Percentiles rank a stretch among this genome's conserved stretches.
phyloP scores from a whole-genome alignment of 1,140 invertebrate species.

The Drosophila parabipectinata region DNA sequence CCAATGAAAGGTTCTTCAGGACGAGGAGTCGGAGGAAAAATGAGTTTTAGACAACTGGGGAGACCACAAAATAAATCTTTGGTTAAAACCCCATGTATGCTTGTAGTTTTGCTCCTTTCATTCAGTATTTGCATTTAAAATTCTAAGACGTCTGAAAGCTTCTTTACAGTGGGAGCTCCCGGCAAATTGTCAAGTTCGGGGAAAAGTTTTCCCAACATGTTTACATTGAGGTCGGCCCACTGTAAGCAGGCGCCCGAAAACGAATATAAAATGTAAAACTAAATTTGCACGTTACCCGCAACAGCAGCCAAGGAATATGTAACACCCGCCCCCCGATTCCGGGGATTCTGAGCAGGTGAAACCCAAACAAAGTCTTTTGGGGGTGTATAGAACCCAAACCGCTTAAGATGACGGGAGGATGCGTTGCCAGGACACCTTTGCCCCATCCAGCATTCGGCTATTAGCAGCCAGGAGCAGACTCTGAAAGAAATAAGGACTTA shows the following conservation, averaged over 20 bases:
- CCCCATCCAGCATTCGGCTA: slow-evolving; percentile 38
- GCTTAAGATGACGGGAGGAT: slow-evolving; percentile 39
- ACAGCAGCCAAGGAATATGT: slow-evolving; percentile 21
- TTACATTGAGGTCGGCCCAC: slow-evolving; percentile 25
- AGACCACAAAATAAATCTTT: slow-evolving; percentile 79
- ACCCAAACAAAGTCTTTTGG: slow-evolving; percentile 36
- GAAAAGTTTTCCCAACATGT: slow-evolving; percentile 9
- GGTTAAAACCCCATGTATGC: slow-evolving; percentile 50
- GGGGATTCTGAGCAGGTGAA: slow-evolving; percentile 13
- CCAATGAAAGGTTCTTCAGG: slow-evolving; percentile 7
- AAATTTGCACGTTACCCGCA: slow-evolving; percentile 75
- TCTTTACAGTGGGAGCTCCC: slow-evolving; percentile 57
- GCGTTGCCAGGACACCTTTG: slow-evolving; percentile 48
- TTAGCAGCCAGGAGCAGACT: slow-evolving; percentile 48
- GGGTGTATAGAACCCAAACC: slow-evolving; percentile 20
- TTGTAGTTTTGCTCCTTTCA: slow-evolving; percentile 60
- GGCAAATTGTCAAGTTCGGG: slow-evolving; percentile 12
- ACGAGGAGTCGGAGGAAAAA: background rate
- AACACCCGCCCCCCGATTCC: background rate
- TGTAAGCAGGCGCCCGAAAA: slow-evolving; percentile 23
- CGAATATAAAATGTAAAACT: slow-evolving; percentile 82
- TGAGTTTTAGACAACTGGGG: background rate
- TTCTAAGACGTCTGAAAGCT: slow-evolving; percentile 73
- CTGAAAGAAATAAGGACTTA: slow-evolving; percentile 83
- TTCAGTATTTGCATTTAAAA: slow-evolving; percentile 78